These are phyloP conservation scores for Brachycybe producta DNA, from an alignment of 2,888 invertebrate genomes.

Conservation along the genomic window DNA sequence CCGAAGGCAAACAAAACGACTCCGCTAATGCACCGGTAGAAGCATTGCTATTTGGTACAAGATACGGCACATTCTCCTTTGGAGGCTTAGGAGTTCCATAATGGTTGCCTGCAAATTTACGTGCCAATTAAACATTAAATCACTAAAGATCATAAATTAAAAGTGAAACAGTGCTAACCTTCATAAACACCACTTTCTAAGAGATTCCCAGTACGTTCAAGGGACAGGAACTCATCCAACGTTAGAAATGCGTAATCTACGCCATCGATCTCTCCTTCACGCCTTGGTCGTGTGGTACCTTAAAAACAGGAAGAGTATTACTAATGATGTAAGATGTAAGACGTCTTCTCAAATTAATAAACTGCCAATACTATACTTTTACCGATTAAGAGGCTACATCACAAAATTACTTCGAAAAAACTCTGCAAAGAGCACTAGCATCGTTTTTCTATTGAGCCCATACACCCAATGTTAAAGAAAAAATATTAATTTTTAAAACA, in stretches of 20 bases:
- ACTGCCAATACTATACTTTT: no score
- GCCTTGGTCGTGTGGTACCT: conserved; percentile 45
- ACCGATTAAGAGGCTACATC: no score
- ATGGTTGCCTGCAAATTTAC: conserved; percentile 39
- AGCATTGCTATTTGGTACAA: conserved; percentile 20
- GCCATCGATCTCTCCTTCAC: conserved; percentile 46
- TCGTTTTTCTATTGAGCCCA: no score
- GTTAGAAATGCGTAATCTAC: conserved; percentile 48
- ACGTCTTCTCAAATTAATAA: not conserved
- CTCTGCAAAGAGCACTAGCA: no score
- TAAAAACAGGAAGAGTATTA: conserved; percentile 9
- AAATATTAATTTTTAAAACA: no score
- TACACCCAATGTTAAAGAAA: no score
- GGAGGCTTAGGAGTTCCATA: conserved; percentile 47
- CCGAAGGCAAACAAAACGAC: conserved; percentile 6
- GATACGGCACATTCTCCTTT: conserved; percentile 29
- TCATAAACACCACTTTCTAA: conserved; percentile 50
- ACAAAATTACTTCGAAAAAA: no score
- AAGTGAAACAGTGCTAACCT: conserved; percentile 41
- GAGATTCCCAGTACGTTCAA: conserved; percentile 44
- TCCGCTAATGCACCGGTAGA: not conserved
- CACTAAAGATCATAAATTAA: not conserved
- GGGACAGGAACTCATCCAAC: conserved; percentile 42
- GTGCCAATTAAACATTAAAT: not conserved
- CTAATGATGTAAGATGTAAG: not conserved